These are phyloP conservation scores for Arion vulgaris DNA, from an alignment of 1,140 invertebrate species.

Conservation along the genomic window DNA sequence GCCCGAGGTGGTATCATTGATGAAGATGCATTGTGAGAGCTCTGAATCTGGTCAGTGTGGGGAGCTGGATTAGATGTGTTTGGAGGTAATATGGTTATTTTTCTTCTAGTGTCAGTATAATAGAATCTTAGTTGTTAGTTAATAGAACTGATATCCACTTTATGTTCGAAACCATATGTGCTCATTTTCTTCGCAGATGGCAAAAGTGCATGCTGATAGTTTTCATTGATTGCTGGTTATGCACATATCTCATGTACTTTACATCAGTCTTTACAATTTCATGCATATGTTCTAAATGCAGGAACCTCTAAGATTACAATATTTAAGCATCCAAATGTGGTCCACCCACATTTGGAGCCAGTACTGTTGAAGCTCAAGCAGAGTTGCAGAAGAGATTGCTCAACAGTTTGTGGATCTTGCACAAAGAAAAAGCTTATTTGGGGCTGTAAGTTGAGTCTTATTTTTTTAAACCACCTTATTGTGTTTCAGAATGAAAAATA, in stretches of 20 bases:
- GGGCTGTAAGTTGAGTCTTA: constrained; percentile 61
- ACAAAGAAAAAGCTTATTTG: constrained; percentile 66
- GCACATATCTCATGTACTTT: no score
- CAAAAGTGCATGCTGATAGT: no score
- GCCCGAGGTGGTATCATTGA: constrained; percentile 95
- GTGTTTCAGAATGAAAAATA: no score
- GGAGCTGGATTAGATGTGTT: constrained; percentile 96
- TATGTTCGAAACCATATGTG: no score
- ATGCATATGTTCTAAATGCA: constrained; percentile 38
- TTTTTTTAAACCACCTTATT: neutral
- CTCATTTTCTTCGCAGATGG: no score
- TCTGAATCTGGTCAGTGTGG: constrained; percentile 81
- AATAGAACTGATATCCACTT: no score
- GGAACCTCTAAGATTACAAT: constrained; percentile 76
- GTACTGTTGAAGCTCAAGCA: constrained; percentile 90
- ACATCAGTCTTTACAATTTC: no score
- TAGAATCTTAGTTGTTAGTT: no score
- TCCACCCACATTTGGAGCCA: constrained; percentile 98
- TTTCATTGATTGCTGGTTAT: no score
- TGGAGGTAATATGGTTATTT: constrained; percentile 76
- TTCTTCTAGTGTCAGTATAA: no score
- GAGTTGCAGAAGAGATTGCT: constrained; percentile 95
- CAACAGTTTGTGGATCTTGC: constrained; percentile 83
- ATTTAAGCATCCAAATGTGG: constrained; percentile 81
- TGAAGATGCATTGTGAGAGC: constrained; percentile 73